phyloP scores from a whole-genome alignment of 2,888 invertebrate genomes.

The Dexiosoma caninum region DNA sequence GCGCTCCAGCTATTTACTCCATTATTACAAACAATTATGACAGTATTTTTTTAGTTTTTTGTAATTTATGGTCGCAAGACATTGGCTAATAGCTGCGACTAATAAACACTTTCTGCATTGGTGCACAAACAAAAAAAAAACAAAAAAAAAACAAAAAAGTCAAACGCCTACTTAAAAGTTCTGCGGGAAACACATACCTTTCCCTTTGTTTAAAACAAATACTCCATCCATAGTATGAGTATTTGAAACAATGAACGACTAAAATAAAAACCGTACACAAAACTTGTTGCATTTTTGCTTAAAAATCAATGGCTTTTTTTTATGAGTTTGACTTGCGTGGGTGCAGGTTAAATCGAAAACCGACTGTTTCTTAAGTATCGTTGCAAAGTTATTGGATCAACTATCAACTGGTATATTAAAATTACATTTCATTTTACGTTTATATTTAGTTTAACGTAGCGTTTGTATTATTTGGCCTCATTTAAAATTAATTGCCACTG shows the following conservation, averaged over 20 bases:
- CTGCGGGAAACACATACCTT: constrained; percentile 38
- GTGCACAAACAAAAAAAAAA: too few species aligned
- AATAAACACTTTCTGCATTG: constrained; percentile 62
- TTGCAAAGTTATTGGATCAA: constrained; percentile 12
- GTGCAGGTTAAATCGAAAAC: constrained; percentile 31
- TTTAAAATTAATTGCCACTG: too few species aligned
- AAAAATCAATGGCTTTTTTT: constrained; percentile 23
- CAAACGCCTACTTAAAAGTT: constrained; percentile 54
- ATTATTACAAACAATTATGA: constrained; percentile 56
- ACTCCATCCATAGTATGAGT: too few species aligned
- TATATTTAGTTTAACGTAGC: not conserved
- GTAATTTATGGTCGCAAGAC: constrained; percentile 39
- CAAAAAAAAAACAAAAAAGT: too few species aligned
- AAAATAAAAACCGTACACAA: constrained; percentile 1
- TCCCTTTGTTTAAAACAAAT: constrained; percentile 43
- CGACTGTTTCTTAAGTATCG: constrained; percentile 7
- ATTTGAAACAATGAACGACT: not conserved
- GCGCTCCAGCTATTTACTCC: constrained; percentile 48
- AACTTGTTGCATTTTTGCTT: constrained; percentile 41
- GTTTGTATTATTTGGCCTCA: not conserved
- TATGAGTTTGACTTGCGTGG: constrained; percentile 26
- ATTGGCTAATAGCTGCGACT: constrained; percentile 60
- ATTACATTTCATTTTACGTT: not conserved
- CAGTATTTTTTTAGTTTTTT: constrained; percentile 5
- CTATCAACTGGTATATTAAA: not conserved